Evolutionary conservation across 2,113 vertebrate species (phyloP), one percentile per base, ranked within the genome.

Genomic region (Corythornis vintsioides): DNA sequence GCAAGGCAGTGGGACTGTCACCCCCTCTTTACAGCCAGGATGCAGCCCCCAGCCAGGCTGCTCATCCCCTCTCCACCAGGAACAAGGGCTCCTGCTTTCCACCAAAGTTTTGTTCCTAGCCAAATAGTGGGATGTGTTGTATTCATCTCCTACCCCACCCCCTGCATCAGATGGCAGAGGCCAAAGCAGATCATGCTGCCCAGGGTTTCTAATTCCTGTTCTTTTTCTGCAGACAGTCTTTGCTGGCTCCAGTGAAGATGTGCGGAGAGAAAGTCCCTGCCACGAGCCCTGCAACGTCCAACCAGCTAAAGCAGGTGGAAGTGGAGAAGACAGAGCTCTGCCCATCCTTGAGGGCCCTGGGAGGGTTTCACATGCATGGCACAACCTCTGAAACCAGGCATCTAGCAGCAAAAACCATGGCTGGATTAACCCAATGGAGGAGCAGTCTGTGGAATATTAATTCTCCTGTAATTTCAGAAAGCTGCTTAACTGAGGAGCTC

Each of bases 161-260:
- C 3, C 1, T 3, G 13, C 45, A 10, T 20, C 1, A 0, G 10
- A 15, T 10, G 21, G 19, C 38, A 69, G 77, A 21, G 24, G 7
- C 21, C 29, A 4, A 33, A 43, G 18, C 1, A 3, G 15, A 7
- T 48, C 17, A 1, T 47, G 4, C 16, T 7, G 6, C 0, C 8
- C 35, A 10, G 29, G 3, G 3, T 7, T 48, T n/a, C 26, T 6
- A 18, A 15, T 26, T 42, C 5, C 31, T 25, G 25, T 6, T 28
- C 13, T 31, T 67, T 52, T 28, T 33, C 29, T 0, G 0, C 40
- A 72, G 59, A 13, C 1, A 1, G 0, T 3, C 69, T 69, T 50
- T 26, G 55, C 47, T 47, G 43, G 38, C 20, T 53, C n/a, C 3
- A 4, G 25, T 0, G 6, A 60, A 33, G 60, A 20, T 1, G 5